Base-by-base conservation (phyloP, 2,888 invertebrate species). In the Lissocephala sabroskyi region DNA sequence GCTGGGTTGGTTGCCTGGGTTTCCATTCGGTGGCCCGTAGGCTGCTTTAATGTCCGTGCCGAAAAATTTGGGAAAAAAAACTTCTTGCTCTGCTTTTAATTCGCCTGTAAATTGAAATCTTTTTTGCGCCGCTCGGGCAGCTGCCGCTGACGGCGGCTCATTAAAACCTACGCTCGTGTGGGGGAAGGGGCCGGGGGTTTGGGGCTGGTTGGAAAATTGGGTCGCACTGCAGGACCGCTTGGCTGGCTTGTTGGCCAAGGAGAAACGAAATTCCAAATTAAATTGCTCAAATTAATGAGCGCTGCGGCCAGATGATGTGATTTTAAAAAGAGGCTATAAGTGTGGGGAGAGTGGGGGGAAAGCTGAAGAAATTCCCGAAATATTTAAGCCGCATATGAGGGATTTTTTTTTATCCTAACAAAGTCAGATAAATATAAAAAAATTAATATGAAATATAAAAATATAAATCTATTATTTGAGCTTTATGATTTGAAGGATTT, bases 41-140 rank as follows among this genome's bases (percentile, higher is more conserved):
- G 14, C 33, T n/a, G 32, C 49, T 63, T 42, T 37, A 37, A 37
- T 37, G 37, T 37, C 37, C 10, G 23, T 35, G 37, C 37, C 37
- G 18, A 23, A 23, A 23, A 23, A 23, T 5, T 23, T 23, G 23
- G 3, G 3, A 23, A 23, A 23, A 23, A 17, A 49, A 14, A 32
- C n/a, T n/a, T 30, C n/a, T n/a, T 1, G 48, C 39, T 45, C 46
- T 52, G 57, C 16, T 67, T 45, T 65, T 53, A 56, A 58, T 54
- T 56, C 41, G 30, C 37, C 49, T 46, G 56, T 49, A 70, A 55
- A 52, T 45, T 47, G 11, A 45, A 52, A 40, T 32, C 37, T 32
- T 45, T 23, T 37, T 37, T 41, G 40, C 35, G 16, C 17, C 19
- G 28, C 17, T 32, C 50, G 56, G 63, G 58, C 76, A 68, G 63